Evolutionary conservation across 2,797 vertebrate species (phyloP), one percentile per base, ranked within the genome.

Genomic region (Macrochelys suwanniensis): DNA sequence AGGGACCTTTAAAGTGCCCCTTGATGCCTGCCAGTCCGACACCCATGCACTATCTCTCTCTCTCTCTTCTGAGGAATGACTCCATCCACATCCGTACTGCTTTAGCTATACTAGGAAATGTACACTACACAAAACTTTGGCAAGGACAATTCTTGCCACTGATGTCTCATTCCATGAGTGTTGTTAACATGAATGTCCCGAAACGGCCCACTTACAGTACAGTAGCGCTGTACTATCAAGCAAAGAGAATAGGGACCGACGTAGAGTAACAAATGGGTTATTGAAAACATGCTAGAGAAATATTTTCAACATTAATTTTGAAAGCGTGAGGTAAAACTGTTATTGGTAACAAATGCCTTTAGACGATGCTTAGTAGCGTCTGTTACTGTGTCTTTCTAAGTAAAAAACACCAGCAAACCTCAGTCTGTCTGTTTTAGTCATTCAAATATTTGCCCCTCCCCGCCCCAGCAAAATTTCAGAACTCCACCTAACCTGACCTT

Each of bases 281-380:
- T 59, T 77, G 87, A 87, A 91, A 88, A 65, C 54, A 74, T 80
- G 47, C 93, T 89, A 96, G 77, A 15, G 21, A 45, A 53, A 11
- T 2, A 76, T 51, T 80, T 81, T 84, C 71, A 87, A 86, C 61
- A 80, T 87, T 92, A 87, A 90, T 89, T 92, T 85, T 47, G 68
- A 79, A 91, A 42, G 79, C 13, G 79, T 84, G 96, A 97, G 94
- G 94, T 95, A 89, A 96, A 96, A 87, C 65, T 95, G 88, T 92
- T 95, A 96, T 80, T 3, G 3, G 89, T 76, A 90, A 79, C 1
- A 0, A 65, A 86, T 54, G 87, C 23, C 92, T 92, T 93, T 92
- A 93, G 88, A 51, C 49, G 92, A 95, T 80, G 77, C 94, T 97
- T 95, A 96, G 94, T 90, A 95, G 65, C 61, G 54, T 94, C 93